Base-by-base conservation (phyloP, 2,113 vertebrate genomes). In the Sphaerodactylus townsendi region DNA sequence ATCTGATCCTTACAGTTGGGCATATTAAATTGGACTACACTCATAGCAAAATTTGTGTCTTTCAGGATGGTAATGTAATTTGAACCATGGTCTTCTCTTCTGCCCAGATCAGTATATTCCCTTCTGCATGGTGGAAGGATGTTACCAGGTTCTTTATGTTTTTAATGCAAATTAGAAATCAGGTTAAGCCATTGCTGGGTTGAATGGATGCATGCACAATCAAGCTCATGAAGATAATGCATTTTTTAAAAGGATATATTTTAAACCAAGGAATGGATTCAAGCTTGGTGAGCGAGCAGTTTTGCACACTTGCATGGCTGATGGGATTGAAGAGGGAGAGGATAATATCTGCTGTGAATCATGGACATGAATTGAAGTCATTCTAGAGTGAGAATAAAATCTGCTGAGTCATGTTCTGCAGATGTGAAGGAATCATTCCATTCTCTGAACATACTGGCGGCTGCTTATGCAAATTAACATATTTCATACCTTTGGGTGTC, bases 401-500 rank as follows among this genome's bases (percentile, higher is more conserved):
- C 35, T 80, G 70, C 37, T 46, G 23, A 33, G 41, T 11, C 44
- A 81, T 10, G 33, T 79, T 82, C 59, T 82, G 65, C 65, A 65
- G 85, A 33, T 89, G 71, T 30, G 13, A 10, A 83, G 77, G 85
- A 53, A 77, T 72, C 14, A 81, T 79, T 82, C 48, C 64, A 70
- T 8, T 39, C 39, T 74, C 83, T 79, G 85, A 87, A 83, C 50
- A 53, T 59, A 44, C 39, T 78, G 69, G 53, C 88, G 93, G 91
- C 56, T 88, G 81, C 59, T 93, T 79, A 90, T 94, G 87, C 79
- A 94, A 91, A 94, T 93, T 59, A 88, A 73, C 59, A 76, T 86
- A 50, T 89, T 90, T 79, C 78, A 48, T 79, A 90, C 75, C 85
- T 89, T 3, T 87, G 87, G 10, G 83, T 85, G 85, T 90, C 65